Conservation (phyloP, 1,140 invertebrate species). For the Dermatophagoides farinae region DNA sequence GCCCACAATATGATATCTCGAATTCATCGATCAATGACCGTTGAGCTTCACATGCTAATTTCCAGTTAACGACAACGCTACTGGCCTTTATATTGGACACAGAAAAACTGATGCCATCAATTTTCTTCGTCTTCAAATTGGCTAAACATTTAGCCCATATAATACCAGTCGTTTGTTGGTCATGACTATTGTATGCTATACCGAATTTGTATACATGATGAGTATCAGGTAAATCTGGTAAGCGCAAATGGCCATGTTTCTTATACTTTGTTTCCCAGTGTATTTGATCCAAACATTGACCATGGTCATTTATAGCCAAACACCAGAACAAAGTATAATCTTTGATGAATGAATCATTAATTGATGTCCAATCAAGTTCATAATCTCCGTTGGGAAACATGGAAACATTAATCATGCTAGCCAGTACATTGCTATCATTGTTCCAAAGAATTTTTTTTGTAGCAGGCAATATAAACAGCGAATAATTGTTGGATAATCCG, state of each 20-base stretch:
- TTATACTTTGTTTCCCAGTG: no score
- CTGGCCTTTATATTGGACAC: neutral
- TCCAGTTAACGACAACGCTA: neutral
- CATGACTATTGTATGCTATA: neutral
- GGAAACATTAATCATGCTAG: neutral
- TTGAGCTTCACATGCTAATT: neutral
- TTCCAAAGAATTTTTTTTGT: neutral
- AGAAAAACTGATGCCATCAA: neutral
- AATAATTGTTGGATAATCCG: neutral
- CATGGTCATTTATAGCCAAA: neutral
- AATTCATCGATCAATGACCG: neutral
- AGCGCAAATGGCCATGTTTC: no score
- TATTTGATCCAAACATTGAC: neutral
- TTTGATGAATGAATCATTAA: neutral
- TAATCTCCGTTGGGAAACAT: neutral
- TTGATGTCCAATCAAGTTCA: neutral
- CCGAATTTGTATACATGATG: neutral
- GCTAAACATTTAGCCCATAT: neutral
- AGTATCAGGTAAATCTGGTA: no score
- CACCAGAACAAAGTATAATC: constrained; percentile 4
- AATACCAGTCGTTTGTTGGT: neutral
- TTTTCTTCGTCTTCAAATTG: neutral
- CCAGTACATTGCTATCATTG: neutral
- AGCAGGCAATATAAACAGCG: neutral
- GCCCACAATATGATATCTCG: neutral